phyloP scores from a whole-genome alignment of 2,797 vertebrate species.

The Esox lucius region DNA sequence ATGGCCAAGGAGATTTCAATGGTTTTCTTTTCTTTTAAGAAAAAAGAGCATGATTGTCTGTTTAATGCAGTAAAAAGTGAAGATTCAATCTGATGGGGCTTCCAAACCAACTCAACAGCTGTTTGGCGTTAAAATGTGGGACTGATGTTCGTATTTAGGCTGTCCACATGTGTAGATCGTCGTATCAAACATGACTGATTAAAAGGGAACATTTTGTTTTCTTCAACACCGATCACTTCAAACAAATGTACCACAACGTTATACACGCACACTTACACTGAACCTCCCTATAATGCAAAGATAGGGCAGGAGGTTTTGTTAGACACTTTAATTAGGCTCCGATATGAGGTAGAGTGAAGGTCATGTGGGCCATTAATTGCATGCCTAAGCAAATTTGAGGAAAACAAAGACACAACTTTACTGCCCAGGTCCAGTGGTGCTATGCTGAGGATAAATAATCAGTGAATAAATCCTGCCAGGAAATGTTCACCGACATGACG shows the following conservation, averaged over 20 bases:
- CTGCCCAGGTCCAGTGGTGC: background rate
- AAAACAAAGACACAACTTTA: background rate
- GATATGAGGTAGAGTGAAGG: background rate
- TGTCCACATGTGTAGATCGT: too few species aligned
- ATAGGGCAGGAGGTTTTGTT: background rate
- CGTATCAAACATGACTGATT: too few species aligned
- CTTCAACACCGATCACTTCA: background rate
- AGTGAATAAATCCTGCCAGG: background rate
- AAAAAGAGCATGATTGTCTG: too few species aligned
- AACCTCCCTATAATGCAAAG: background rate
- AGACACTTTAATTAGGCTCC: background rate
- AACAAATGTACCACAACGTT: background rate
- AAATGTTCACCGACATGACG: background rate
- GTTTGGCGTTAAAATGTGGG: too few species aligned
- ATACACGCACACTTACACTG: background rate
- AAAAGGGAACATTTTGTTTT: background rate
- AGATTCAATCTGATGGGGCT: too few species aligned
- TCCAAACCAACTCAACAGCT: too few species aligned
- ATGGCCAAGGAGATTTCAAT: too few species aligned
- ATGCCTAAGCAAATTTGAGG: constrained; percentile 1
- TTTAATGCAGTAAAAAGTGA: too few species aligned
- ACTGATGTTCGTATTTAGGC: too few species aligned
- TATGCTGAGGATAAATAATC: background rate
- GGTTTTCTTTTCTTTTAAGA: too few species aligned
- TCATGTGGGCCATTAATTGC: background rate